Conservation (phyloP, 2,888 invertebrate genomes). For the Apodemia mormo region DNA sequence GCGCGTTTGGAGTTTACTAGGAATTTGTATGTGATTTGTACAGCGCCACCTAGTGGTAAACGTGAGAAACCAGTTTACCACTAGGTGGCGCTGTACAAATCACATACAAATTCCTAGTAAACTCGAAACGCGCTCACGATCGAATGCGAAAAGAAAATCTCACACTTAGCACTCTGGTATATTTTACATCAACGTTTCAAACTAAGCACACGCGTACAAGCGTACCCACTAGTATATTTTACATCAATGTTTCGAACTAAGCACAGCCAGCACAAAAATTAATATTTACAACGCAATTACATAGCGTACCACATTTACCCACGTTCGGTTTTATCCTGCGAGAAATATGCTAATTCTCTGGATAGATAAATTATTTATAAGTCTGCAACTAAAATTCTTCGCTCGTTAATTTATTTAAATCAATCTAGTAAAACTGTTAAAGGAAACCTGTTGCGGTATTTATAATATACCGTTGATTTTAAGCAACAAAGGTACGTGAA, state of each 20-base stretch:
- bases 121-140: no score
- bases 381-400: conserved; percentile 25
- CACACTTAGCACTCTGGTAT: no score
- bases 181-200: neutral
- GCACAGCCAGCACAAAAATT: neutral
- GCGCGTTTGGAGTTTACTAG: no score
- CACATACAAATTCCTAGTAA: no score
- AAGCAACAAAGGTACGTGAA: conserved; percentile 3
- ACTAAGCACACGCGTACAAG: neutral
- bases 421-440: conserved; percentile 27
- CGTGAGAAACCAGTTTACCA: no score
- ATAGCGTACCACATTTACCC: conserved; percentile 24
- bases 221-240: no score
- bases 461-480: conserved; percentile 2
- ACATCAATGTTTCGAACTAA: neutral
- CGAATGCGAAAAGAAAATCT: no score
- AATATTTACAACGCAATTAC: conserved; percentile 10
- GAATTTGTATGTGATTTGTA: no score
- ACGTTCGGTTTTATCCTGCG: conserved; percentile 29
- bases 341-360: conserved; percentile 31
- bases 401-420: conserved; percentile 36
- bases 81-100: no score
- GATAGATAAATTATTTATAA: conserved; percentile 28
- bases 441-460: conserved; percentile 21
- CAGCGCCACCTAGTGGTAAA: no score